phyloP scores from a whole-genome alignment of 2,797 vertebrate species.

The Sebastes baramenuke region DNA sequence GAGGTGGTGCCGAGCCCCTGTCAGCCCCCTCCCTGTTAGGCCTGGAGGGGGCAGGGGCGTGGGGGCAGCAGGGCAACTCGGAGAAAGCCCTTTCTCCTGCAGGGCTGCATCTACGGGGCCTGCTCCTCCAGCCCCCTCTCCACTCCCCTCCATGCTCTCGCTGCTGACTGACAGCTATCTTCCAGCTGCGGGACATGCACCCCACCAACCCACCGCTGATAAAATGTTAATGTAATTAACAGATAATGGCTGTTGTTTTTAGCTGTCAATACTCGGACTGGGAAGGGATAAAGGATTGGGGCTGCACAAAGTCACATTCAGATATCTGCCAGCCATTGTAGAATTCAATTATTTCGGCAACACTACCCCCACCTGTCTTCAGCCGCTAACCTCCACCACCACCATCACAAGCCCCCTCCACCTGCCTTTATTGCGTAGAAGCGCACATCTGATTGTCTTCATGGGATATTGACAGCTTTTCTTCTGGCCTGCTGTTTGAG shows the following conservation, averaged over 20 bases:
- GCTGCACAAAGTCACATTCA: conserved; percentile 88
- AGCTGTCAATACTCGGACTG: conserved; percentile 86
- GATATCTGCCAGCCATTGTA: conserved; percentile 88
- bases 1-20: conserved; percentile 65
- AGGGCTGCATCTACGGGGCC: conserved; percentile 65
- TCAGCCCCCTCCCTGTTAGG: conserved; percentile 73
- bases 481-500: conserved; percentile 18
- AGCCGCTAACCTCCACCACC: conserved; percentile 57
- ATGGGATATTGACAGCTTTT: conserved; percentile 55
- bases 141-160: conserved; percentile 36
- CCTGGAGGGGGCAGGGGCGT: conserved; percentile 58
- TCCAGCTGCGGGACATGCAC: conserved; percentile 79
- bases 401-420: conserved; percentile 33
- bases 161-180: conserved; percentile 86
- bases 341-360: conserved; percentile 86
- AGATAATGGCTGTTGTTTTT: conserved; percentile 91
- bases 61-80: conserved; percentile 61
- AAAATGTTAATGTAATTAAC: conserved; percentile 93
- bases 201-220: conserved; percentile 79
- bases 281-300: conserved; percentile 85
- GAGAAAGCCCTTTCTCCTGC: conserved; percentile 56
- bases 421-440: conserved; percentile 43
- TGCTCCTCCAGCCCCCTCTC: conserved; percentile 42
- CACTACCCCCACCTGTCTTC: conserved; percentile 75
- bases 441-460: conserved; percentile 51